These are phyloP conservation scores for Syndactyla subalaris DNA, from an alignment of 2,797 vertebrate species.

Conservation along the genomic window DNA sequence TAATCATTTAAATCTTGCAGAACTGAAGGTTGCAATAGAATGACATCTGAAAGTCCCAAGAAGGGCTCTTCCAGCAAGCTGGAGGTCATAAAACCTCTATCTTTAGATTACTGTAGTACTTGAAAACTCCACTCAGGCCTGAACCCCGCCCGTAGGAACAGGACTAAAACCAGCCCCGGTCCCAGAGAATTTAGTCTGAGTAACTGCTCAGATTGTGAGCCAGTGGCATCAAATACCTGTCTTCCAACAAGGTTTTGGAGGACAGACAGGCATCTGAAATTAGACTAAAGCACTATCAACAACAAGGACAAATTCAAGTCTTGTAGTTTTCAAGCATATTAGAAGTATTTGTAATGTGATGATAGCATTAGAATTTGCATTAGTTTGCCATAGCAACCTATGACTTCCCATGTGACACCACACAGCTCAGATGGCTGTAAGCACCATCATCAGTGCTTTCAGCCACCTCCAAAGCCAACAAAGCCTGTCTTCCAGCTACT, in stretches of 20 bases:
- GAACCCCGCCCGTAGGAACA: background rate
- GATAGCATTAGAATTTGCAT: background rate
- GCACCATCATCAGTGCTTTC: background rate
- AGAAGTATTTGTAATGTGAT: background rate
- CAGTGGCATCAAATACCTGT: background rate
- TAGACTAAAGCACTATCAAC: background rate
- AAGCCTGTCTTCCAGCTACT: background rate
- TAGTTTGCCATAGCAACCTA: background rate
- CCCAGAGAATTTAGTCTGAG: background rate
- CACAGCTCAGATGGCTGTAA: background rate
- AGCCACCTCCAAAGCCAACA: background rate
- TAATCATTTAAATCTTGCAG: slow-evolving; percentile 55
- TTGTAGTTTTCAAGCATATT: background rate
- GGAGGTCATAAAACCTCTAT: background rate
- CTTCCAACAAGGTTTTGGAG: background rate
- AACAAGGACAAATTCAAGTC: background rate
- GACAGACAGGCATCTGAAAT: background rate
- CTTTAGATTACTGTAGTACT: slow-evolving; percentile 5
- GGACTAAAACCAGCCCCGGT: background rate
- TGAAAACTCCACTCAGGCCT: slow-evolving; percentile 28
- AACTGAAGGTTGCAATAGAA: slow-evolving; percentile 62
- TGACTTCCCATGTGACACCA: background rate
- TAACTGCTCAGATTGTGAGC: background rate
- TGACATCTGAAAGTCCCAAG: background rate
- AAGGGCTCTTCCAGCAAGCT: slow-evolving; percentile 21